phyloP scores from a whole-genome alignment of 2,888 invertebrate species.

The Gandaritis pyraliata region DNA sequence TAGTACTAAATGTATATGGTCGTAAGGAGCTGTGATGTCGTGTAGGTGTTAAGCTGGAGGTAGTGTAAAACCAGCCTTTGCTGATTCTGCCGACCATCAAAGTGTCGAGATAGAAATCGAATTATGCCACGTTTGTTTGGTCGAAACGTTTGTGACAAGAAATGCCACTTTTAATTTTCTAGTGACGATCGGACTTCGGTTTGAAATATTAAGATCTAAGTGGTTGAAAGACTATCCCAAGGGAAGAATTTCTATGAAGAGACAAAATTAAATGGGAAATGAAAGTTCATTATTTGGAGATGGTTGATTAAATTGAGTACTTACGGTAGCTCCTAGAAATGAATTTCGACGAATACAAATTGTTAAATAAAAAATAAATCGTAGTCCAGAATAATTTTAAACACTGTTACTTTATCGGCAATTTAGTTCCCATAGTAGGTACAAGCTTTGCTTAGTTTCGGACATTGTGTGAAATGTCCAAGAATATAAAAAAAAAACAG shows the following conservation, averaged over 20 bases:
- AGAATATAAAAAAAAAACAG: no score
- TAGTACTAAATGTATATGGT: no score
- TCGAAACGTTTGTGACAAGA: conserved; percentile 21
- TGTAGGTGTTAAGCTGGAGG: no score
- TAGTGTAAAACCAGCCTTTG: conserved; percentile 31
- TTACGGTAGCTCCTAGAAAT: no score
- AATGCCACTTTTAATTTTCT: conserved; percentile 40
- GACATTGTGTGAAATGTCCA: no score
- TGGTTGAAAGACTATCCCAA: conserved; percentile 11
- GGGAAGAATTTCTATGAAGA: conserved; percentile 2
- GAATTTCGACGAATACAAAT: no score
- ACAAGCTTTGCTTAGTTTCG: no score
- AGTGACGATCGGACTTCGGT: conserved; percentile 9
- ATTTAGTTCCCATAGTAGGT: no score
- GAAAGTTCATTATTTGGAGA: conserved; percentile 6
- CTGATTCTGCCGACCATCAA: conserved; percentile 63
- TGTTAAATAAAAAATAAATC: no score
- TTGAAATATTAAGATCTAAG: conserved; percentile 18
- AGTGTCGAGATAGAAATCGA: conserved; percentile 53
- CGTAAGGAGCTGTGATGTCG: no score
- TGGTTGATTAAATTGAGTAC: not conserved
- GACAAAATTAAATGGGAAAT: conserved; percentile 1
- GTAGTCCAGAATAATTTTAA: no score
- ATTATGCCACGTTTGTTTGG: conserved; percentile 46
- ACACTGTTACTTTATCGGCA: no score